These are phyloP conservation scores for Sarcophaga subvicina DNA, from an alignment of 2,888 invertebrate species.

Conservation along the genomic window DNA sequence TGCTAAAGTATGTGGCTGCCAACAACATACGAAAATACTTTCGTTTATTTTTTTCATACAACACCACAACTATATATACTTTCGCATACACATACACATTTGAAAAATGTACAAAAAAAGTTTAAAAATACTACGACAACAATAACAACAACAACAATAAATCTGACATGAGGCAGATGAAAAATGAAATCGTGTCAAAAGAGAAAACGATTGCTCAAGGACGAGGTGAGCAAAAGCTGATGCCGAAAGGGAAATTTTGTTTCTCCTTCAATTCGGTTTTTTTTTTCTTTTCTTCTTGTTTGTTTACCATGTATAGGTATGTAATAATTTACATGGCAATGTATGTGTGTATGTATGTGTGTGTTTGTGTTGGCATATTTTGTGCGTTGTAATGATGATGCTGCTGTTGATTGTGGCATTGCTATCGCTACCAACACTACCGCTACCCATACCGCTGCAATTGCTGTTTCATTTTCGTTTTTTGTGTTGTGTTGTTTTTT, in stretches of 20 bases:
- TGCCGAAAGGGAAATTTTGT: slow-evolving; percentile 43
- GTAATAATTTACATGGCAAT: too few species aligned
- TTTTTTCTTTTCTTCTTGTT: not conserved
- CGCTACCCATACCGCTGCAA: not conserved
- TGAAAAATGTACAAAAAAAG: not conserved
- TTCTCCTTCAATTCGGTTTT: not conserved
- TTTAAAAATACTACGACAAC: not conserved
- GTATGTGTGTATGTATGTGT: not conserved
- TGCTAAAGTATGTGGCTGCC: slow-evolving; percentile 15
- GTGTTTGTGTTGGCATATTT: not conserved
- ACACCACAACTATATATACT: not conserved
- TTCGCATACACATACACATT: not conserved
- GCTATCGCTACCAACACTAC: not conserved
- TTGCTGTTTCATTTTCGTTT: not conserved
- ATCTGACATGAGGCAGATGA: slow-evolving; percentile 61
- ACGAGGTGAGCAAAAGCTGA: slow-evolving; percentile 62
- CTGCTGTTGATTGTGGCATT: slow-evolving; percentile 1
- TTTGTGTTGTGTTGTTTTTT: not conserved
- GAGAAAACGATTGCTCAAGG: slow-evolving; percentile 62
- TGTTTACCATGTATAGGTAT: not conserved
- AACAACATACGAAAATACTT: not conserved
- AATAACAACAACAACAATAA: slow-evolving; percentile 8
- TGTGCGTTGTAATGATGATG: slow-evolving; percentile 38
- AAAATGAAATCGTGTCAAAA: slow-evolving; percentile 67
- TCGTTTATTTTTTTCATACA: too few species aligned